phyloP scores from a whole-genome alignment of 2,888 invertebrate genomes.

The Liopterus haemorrhoidalis region DNA sequence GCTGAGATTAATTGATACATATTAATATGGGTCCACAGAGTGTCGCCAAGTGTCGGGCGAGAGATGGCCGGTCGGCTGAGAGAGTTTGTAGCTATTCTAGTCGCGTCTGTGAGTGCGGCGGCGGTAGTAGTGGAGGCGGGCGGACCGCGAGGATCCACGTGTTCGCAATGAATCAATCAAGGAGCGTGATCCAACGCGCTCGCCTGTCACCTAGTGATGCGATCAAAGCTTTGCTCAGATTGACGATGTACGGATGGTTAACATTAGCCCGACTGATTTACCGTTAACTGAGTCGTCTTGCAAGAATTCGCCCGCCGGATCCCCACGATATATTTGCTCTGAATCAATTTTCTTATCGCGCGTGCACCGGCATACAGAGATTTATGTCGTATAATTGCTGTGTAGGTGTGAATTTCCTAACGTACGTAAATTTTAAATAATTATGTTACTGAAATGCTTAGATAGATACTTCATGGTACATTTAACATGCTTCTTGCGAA shows the following conservation, averaged over 20 bases:
- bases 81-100: conserved; percentile 12
- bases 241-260: conserved; percentile 11
- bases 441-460: too few relatives aligned
- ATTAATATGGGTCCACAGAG: conserved; percentile 16
- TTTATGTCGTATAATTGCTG: background rate
- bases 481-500: too few relatives aligned
- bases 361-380: background rate
- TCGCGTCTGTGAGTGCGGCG: background rate
- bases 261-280: background rate
- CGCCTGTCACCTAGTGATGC: conserved; percentile 3
- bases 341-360: background rate
- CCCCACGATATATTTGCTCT: background rate
- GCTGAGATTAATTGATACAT: conserved; percentile 20
- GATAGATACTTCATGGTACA: too few relatives aligned
- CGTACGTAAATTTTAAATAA: too few relatives aligned
- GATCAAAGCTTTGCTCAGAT: conserved; percentile 6
- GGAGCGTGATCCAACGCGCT: background rate
- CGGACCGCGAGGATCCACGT: conserved; percentile 12
- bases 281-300: background rate
- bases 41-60: background rate
- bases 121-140: too few relatives aligned
- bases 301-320: background rate
- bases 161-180: conserved; percentile 19
- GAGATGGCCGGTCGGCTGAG: conserved; percentile 1
- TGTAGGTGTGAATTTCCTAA: background rate